Base-by-base conservation (phyloP, 2,113 vertebrate genomes). In the Bubo scandiacus region DNA sequence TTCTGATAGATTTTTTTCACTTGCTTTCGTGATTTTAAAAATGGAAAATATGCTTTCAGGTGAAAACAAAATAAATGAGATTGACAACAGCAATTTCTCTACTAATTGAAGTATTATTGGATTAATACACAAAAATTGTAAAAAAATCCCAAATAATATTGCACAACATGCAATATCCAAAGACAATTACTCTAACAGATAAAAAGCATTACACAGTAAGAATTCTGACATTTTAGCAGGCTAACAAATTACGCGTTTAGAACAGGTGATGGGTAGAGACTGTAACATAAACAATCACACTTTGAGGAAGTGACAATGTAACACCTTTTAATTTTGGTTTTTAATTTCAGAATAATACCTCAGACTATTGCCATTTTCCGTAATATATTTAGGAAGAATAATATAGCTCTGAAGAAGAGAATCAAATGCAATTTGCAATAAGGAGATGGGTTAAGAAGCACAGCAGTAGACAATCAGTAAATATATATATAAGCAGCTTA, bases 401-500 rank as follows among this genome's bases (percentile, higher is more conserved):
- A 83, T 25, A 10, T 2, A 81, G 22, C 34, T 79, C 36, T 66
- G 15, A 3, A 51, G 16, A 81, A 66, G 26, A 13, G 27, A 70
- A 65, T 65, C 18, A 27, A 71, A 57, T 47, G 40, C 10, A 36
- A 15, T 68, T 78, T 55, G 20, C 47, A 86, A 17, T 25, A 45
- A 55, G 22, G 8, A 66, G 45, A 18, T 42, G 34, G 49, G 15
- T 71, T 38, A 45, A 72, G 16, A 27, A 87, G 7, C 42, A 51
- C 1, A 71, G 15, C 5, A 81, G 20, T 12, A 77, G 10, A 52
- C 12, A 58, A 34, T 10, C 7, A 32, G 34, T 45, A 73, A 85
- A 55, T 65, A 54, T 3, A 59, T 43, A 59, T 30, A 40, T 42
- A 89, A 85, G 3, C 36, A 52, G 7, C 97, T 97, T 97, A 97